These are phyloP conservation scores for Latrodectus elegans DNA, from an alignment of 2,888 invertebrate genomes.

Conservation along the genomic window DNA sequence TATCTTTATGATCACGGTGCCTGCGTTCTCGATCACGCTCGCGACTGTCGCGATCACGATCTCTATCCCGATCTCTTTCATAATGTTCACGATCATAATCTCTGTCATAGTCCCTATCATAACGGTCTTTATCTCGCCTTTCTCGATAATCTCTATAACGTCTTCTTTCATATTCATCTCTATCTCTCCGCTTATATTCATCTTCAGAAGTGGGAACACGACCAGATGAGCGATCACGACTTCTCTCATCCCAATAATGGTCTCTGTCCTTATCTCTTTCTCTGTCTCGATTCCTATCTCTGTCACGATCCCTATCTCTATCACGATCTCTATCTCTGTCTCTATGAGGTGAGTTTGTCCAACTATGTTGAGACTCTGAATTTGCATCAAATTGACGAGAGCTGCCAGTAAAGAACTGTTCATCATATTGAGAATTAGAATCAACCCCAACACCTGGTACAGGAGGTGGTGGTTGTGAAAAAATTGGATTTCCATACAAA, in stretches of 20 bases:
- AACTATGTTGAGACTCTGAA: conserved; percentile 70
- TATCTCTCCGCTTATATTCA: conserved; percentile 58
- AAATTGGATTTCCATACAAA: conserved; percentile 56
- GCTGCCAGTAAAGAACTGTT: conserved; percentile 61
- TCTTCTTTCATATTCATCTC: conserved; percentile 62
- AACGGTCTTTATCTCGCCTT: conserved; percentile 39
- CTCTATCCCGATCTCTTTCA: conserved; percentile 49
- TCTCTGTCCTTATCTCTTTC: conserved; percentile 57
- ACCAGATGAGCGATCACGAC: conserved; percentile 30
- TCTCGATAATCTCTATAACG: conserved; percentile 59
- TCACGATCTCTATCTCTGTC: conserved; percentile 70
- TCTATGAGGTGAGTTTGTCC: conserved; percentile 69
- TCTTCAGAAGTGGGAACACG: conserved; percentile 38
- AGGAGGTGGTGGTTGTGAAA: conserved; percentile 46
- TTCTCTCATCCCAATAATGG: conserved; percentile 61
- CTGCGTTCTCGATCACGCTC: conserved; percentile 63
- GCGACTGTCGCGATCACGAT: conserved; percentile 32
- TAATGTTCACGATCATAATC: conserved; percentile 63
- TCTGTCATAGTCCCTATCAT: conserved; percentile 58
- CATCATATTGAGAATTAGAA: conserved; percentile 61
- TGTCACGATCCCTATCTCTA: conserved; percentile 55
- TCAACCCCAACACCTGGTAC: conserved; percentile 30
- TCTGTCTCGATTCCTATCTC: conserved; percentile 53
- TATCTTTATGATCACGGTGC: conserved; percentile 57
- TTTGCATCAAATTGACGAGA: conserved; percentile 43